phyloP scores from a whole-genome alignment of 2,113 vertebrate genomes.

The Microtus ochrogaster region DNA sequence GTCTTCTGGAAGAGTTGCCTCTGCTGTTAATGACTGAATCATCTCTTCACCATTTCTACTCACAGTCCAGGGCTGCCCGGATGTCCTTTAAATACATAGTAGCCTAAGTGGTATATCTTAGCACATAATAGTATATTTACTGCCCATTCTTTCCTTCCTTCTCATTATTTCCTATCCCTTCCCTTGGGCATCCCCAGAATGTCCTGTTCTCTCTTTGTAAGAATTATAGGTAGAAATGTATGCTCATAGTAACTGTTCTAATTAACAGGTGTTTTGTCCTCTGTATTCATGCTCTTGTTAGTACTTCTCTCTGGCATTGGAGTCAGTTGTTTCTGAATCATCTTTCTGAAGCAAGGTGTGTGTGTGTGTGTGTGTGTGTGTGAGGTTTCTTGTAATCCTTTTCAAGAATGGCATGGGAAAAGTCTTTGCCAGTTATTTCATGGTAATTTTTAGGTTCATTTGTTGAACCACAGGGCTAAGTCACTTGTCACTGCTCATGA shows the following conservation, averaged over 20 bases:
- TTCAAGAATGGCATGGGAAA: neutral
- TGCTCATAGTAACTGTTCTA: neutral
- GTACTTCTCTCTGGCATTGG: neutral
- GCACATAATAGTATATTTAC: neutral
- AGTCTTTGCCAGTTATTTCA: neutral
- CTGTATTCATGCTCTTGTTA: neutral
- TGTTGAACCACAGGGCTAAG: neutral
- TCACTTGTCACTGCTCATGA: neutral
- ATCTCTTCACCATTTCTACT: neutral
- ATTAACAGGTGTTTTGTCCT: neutral
- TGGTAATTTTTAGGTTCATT: neutral
- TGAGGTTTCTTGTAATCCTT: neutral
- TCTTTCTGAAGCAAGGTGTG: neutral
- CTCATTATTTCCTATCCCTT: no score
- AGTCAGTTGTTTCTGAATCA: neutral
- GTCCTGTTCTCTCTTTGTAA: neutral
- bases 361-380: neutral
- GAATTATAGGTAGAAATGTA: neutral
- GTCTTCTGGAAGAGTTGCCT: neutral
- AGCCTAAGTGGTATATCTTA: no score
- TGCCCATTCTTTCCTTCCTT: neutral
- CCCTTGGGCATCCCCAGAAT: neutral
- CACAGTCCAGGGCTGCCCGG: neutral
- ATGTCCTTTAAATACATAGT: neutral
- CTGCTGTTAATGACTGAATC: neutral